These are phyloP conservation scores for Amblyornis subalaris DNA, from an alignment of 2,113 vertebrate species.

Conservation along the genomic window DNA sequence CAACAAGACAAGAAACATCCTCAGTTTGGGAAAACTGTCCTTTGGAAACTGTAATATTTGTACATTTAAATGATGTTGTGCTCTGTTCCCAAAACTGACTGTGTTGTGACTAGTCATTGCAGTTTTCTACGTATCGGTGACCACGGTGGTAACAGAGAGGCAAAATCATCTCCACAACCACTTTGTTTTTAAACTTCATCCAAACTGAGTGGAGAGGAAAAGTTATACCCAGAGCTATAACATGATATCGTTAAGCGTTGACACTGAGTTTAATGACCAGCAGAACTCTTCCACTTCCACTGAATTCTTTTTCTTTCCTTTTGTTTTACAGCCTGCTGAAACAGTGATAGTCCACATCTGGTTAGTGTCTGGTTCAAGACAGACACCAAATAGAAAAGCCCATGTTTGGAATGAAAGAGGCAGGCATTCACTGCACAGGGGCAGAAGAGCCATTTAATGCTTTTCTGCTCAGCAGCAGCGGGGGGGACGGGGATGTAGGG, in stretches of 20 bases:
- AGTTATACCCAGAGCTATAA: background rate
- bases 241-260: background rate
- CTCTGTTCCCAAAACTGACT: background rate
- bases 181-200: background rate
- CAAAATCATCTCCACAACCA: background rate
- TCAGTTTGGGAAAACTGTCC: background rate
- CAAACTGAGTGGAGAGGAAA: background rate
- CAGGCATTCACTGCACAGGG: background rate
- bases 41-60: background rate
- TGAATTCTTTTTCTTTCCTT: slow-evolving; percentile 1
- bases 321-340: slow-evolving; percentile 52
- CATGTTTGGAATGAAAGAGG: slow-evolving; percentile 21
- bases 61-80: background rate
- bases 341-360: slow-evolving; percentile 29
- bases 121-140: background rate
- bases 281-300: slow-evolving; percentile 16
- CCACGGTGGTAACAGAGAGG: background rate
- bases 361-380: slow-evolving; percentile 21
- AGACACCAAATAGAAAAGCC: slow-evolving; percentile 15
- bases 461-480: background rate
- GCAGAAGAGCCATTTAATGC: background rate
- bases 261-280: slow-evolving; percentile 1
- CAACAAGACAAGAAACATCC: background rate
- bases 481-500: no score
- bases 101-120: background rate